Percentiles rank a stretch among this genome's conserved stretches.
Evolutionary conservation across 2,888 invertebrate species (phyloP).

Genomic region (Drosophila eohydei): DNA sequence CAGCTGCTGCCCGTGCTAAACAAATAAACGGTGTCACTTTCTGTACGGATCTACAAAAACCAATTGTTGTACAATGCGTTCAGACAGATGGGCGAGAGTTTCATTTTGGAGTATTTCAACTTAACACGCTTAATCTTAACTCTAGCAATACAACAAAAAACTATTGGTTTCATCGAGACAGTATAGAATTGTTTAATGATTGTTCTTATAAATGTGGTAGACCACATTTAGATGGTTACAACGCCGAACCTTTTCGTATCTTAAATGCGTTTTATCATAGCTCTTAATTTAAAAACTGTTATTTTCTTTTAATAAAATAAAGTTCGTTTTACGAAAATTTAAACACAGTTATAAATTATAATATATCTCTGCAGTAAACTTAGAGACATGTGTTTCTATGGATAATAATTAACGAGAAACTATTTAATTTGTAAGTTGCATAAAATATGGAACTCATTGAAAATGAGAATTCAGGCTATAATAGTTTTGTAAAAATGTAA

Average conservation of each 20-base stretch:
- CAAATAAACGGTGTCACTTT: slow-evolving; percentile 87
- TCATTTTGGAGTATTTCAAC: slow-evolving; percentile 93
- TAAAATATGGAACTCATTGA: too few species aligned
- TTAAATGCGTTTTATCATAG: slow-evolving; percentile 92
- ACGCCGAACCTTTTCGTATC: slow-evolving; percentile 91
- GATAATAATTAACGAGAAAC: too few species aligned
- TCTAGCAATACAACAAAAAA: slow-evolving; percentile 86
- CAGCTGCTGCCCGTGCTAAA: slow-evolving; percentile 91
- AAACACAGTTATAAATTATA: background rate
- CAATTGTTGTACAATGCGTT: slow-evolving; percentile 92
- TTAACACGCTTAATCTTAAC: slow-evolving; percentile 91
- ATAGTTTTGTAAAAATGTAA: too few species aligned
- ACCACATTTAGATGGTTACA: slow-evolving; percentile 90
- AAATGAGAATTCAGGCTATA: too few species aligned
- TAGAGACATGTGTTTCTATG: too few species aligned
- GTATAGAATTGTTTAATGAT: slow-evolving; percentile 88
- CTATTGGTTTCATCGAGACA: slow-evolving; percentile 90
- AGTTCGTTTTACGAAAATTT: background rate
- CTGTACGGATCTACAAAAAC: slow-evolving; percentile 87
- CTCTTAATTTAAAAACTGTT: slow-evolving; percentile 46
- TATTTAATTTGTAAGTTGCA: too few species aligned
- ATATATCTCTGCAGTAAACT: too few species aligned
- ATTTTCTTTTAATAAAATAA: slow-evolving; percentile 22
- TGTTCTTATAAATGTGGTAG: slow-evolving; percentile 88
- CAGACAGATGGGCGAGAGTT: slow-evolving; percentile 92